Conservation (phyloP, 35 echinoderm and acorn worm species). For the Ophioderma brevispina region DNA sequence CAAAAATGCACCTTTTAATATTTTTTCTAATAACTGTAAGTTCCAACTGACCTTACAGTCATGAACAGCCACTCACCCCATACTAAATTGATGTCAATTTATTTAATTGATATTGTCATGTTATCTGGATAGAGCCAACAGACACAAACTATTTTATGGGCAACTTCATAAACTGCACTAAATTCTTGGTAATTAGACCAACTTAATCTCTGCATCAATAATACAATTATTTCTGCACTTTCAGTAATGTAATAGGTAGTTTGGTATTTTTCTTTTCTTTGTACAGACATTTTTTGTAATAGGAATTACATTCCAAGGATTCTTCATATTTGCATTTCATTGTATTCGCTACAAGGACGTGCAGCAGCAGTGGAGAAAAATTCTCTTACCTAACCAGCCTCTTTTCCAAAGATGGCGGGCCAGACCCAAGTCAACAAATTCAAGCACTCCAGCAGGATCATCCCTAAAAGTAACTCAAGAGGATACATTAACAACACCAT, state of each 20-base stretch:
- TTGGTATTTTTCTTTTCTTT: too few species aligned
- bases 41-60: too few species aligned
- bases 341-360: conserved; percentile 80
- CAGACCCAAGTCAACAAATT: background rate
- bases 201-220: too few species aligned
- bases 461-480: background rate
- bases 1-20: too few species aligned
- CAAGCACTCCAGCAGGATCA: background rate
- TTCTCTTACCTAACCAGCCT: background rate
- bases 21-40: too few species aligned
- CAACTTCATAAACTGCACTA: background rate
- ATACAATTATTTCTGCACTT: too few species aligned
- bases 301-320: conserved; percentile 90
- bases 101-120: too few species aligned
- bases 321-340: conserved; percentile 96
- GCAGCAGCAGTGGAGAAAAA: conserved; percentile 63
- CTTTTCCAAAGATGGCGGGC: background rate
- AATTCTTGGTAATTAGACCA: too few species aligned
- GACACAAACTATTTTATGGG: background rate
- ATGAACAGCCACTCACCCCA: too few species aligned
- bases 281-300: conserved; percentile 78
- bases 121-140: too few species aligned
- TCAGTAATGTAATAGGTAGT: too few species aligned
- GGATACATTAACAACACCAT: background rate
- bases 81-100: too few species aligned